phyloP scores from a whole-genome alignment of 2,888 invertebrate species.

The Nephrotoma appendiculata region DNA sequence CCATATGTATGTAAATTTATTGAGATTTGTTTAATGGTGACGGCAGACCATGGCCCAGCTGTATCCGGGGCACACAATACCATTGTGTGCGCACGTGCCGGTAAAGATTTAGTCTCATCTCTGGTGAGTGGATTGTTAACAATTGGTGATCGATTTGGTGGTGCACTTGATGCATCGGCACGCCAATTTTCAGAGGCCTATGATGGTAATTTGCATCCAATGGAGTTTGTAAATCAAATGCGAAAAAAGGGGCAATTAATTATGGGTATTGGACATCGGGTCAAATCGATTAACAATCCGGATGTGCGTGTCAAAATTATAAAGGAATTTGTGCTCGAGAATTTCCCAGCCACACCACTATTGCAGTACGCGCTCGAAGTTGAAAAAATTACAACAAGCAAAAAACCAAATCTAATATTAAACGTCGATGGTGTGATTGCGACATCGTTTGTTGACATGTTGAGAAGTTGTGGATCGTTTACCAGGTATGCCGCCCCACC shows the following conservation, averaged over 20 bases:
- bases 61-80: constrained; percentile 98
- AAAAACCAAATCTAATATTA: constrained; percentile 98
- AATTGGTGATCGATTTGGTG: constrained; percentile 97
- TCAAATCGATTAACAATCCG: constrained; percentile 92
- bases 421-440: constrained; percentile 99
- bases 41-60: constrained; percentile 97
- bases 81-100: constrained; percentile 92
- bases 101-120: constrained; percentile 93
- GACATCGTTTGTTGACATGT: constrained; percentile 91
- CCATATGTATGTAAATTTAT: constrained; percentile 92
- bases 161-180: constrained; percentile 96
- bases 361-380: constrained; percentile 92
- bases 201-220: constrained; percentile 85
- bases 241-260: constrained; percentile 93
- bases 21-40: constrained; percentile 97
- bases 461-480: constrained; percentile 86
- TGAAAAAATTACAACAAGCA: constrained; percentile 96
- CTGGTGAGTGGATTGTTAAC: constrained; percentile 93
- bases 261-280: constrained; percentile 96
- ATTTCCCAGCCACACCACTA: constrained; percentile 90
- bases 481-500: constrained; percentile 47
- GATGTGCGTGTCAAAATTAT: constrained; percentile 96
- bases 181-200: constrained; percentile 93
- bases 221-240: constrained; percentile 98
- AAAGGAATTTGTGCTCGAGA: constrained; percentile 86